phyloP scores from a whole-genome alignment of 2,888 invertebrate genomes.

The Andrena hattorfiana region DNA sequence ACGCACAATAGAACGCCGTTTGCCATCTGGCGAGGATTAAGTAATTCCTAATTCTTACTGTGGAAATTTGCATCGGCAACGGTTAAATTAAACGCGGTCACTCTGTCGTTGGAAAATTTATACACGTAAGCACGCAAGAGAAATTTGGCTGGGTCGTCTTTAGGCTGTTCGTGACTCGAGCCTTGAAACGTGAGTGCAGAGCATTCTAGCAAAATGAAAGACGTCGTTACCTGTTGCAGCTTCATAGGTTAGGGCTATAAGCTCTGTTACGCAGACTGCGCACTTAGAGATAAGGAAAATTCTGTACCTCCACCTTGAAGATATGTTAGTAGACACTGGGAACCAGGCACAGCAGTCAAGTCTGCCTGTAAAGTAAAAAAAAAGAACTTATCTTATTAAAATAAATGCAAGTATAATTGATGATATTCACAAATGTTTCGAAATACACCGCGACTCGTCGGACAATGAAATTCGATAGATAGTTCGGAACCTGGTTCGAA shows the following conservation, averaged over 20 bases:
- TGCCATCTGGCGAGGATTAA: neutral
- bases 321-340: conserved; percentile 71
- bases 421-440: neutral
- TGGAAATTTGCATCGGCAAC: conserved; percentile 74
- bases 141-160: conserved; percentile 69
- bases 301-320: conserved; percentile 74
- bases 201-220: conserved; percentile 72
- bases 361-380: conserved; percentile 39
- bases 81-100: conserved; percentile 81
- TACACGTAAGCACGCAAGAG: conserved; percentile 76
- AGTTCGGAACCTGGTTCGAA: neutral
- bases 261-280: neutral
- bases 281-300: neutral
- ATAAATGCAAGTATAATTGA: neutral
- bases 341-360: neutral
- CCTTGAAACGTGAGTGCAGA: conserved; percentile 73
- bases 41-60: conserved; percentile 68
- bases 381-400: neutral
- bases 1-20: no score
- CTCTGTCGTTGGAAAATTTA: conserved; percentile 53
- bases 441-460: neutral
- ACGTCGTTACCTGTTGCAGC: neutral
- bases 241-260: neutral
- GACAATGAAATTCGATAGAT: neutral
- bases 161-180: conserved; percentile 60